A percentile compares a stretch with the other conserved stretches of the same genome.
Evolutionary conservation across 2,113 vertebrate species (phyloP).

Genomic region (Pedionomus torquatus): DNA sequence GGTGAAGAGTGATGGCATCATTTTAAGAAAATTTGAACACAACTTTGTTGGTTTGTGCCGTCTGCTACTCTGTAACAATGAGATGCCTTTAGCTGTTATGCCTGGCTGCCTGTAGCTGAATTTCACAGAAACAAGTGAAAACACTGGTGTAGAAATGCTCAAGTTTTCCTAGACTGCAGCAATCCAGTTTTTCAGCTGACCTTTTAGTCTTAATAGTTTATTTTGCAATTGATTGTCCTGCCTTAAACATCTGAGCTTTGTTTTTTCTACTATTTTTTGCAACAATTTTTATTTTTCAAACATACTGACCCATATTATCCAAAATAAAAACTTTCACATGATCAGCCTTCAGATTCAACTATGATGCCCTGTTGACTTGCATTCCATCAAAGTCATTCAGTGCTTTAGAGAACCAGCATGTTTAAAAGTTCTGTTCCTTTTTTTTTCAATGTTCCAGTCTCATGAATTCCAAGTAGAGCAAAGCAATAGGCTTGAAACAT

Average conservation of each 20-base stretch:
- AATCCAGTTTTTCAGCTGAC: not conserved
- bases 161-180: not conserved
- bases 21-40: not conserved
- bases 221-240: not conserved
- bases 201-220: not conserved
- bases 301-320: not conserved
- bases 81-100: not conserved
- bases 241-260: not conserved
- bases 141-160: not conserved
- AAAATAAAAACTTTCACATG: not conserved
- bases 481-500: not conserved
- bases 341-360: not conserved
- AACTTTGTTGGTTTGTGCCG: not conserved
- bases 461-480: not conserved
- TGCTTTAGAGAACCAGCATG: not conserved
- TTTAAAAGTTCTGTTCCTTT: not conserved
- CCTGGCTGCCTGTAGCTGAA: not conserved
- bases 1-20: not conserved
- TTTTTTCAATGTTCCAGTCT: not conserved
- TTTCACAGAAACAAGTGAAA: not conserved
- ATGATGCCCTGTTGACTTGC: not conserved
- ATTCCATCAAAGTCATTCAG: not conserved
- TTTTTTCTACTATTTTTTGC: not conserved
- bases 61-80: not conserved
- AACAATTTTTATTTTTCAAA: not conserved